Conservation (phyloP, 2,113 vertebrate species). For the Coreoperca whiteheadi region DNA sequence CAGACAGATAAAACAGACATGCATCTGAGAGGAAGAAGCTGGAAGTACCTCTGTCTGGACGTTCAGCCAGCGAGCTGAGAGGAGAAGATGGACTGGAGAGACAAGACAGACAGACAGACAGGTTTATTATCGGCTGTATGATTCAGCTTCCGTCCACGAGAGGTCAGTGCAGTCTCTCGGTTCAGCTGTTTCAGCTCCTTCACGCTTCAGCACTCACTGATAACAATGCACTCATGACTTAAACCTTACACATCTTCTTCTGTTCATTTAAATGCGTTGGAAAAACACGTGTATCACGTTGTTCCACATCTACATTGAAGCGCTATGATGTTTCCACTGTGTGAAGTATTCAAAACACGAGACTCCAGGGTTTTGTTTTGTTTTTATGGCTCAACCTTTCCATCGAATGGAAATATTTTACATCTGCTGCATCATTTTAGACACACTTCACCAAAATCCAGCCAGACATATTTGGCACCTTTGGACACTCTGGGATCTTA, state of each 20-base stretch:
- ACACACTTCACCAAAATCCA: not conserved
- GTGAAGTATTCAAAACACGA: not conserved
- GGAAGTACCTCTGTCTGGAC: slow-evolving; percentile 62
- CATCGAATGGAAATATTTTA: not conserved
- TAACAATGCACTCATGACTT: not conserved
- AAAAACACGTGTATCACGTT: not conserved
- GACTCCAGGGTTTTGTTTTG: too few species aligned
- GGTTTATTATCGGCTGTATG: not conserved
- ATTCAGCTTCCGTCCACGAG: slow-evolving; percentile 42
- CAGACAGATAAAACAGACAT: slow-evolving; percentile 7
- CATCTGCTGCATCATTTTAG: not conserved
- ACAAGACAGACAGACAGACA: not conserved
- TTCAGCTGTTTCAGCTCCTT: not conserved
- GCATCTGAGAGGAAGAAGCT: not conserved
- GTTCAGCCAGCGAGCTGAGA: slow-evolving; percentile 63
- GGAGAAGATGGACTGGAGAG: slow-evolving; percentile 58
- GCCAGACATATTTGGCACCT: not conserved
- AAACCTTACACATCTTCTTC: too few species aligned
- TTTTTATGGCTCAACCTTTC: not conserved
- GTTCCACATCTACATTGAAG: not conserved
- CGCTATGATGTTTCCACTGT: not conserved
- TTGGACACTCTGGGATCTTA: not conserved
- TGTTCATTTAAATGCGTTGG: not conserved
- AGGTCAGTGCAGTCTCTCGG: slow-evolving; percentile 4
- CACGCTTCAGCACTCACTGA: not conserved